Base-by-base conservation (phyloP, 1,140 invertebrate species). In the Temnothorax longispinosus region DNA sequence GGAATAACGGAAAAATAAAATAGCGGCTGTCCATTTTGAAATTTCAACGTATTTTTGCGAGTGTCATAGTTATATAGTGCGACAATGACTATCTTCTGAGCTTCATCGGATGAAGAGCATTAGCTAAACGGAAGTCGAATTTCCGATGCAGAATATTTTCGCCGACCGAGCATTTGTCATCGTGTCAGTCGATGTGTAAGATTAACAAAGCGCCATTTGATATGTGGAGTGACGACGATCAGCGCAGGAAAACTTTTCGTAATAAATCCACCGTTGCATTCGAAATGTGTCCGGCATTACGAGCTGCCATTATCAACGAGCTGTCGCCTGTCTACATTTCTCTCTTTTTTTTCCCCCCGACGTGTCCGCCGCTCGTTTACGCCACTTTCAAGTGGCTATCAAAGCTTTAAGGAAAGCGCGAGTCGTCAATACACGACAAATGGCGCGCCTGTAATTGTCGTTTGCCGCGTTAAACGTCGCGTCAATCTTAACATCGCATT, bases 91-190 rank as follows among this genome's bases (percentile, higher is more conserved):
- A 15, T 21, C 38, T 67, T 27, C 27, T 69, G 13, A 93, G 86
- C 87, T 90, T 88, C 85, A 77, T 85, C 90, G 90, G 62, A 60
- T 15, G 89, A 90, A 91, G 81, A 85, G 90, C 90, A 94, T 94
- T 93, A 94, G 87, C 89, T 85, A 85, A 21, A 75, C 88, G 92
- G 92, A 93, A 93, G 76, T 91, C 77, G 89, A 93, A 94, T 94
- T 93, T 93, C 93, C 93, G 90, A 88, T 87, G 88, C 81, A 89
- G 91, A 93, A 93, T 87, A 87, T 89, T 88, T 81, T 74, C 90
- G 93, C 91, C 91, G 90, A 92, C 91, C 88, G 92, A 85, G 80
- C 89, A 90, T 93, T 91, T 87, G 88, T 90, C 89, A 88, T 85
- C 74, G 65, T 80, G 88, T 86, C 90, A 82, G 81, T 69, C 75